Conservation (phyloP, 2,797 vertebrate species). For the Eulemur rubriventer region DNA sequence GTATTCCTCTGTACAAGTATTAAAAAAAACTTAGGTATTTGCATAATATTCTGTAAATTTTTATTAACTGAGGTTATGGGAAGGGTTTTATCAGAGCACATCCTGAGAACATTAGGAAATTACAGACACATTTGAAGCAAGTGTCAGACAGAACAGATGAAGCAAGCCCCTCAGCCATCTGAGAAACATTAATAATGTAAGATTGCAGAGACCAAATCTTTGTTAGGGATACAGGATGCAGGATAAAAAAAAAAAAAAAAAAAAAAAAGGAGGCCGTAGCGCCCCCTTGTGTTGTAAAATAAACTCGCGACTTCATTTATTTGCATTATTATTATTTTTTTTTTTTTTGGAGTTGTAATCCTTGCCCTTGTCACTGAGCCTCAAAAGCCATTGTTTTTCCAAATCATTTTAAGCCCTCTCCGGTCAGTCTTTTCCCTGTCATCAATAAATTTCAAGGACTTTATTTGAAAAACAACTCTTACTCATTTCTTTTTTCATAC, state of each 20-base stretch:
- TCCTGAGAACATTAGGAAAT: slow-evolving; percentile 82
- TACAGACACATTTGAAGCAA: slow-evolving; percentile 80
- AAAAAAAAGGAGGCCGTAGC: slow-evolving; percentile 28
- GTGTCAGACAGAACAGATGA: slow-evolving; percentile 75
- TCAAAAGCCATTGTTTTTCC: slow-evolving; percentile 58
- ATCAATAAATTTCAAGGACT: slow-evolving; percentile 67
- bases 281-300: slow-evolving; percentile 83
- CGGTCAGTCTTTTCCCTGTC: slow-evolving; percentile 70
- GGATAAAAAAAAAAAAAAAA: not conserved
- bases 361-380: slow-evolving; percentile 39
- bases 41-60: slow-evolving; percentile 78
- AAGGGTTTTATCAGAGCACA: slow-evolving; percentile 72
- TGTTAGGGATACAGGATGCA: slow-evolving; percentile 66
- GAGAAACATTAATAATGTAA: slow-evolving; percentile 80
- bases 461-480: slow-evolving; percentile 56
- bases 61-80: slow-evolving; percentile 82
- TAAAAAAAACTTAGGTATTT: slow-evolving; percentile 72
- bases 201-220: slow-evolving; percentile 70
- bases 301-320: slow-evolving; percentile 63
- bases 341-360: slow-evolving; percentile 72
- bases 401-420: slow-evolving; percentile 71
- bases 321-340: not conserved
- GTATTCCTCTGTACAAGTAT: slow-evolving; percentile 58
- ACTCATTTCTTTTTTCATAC: slow-evolving; percentile 42
- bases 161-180: slow-evolving; percentile 64